Evolutionary conservation across 1,140 invertebrate species (phyloP), one percentile per base, ranked within the genome.

Genomic region (Oedothorax gibbosus): DNA sequence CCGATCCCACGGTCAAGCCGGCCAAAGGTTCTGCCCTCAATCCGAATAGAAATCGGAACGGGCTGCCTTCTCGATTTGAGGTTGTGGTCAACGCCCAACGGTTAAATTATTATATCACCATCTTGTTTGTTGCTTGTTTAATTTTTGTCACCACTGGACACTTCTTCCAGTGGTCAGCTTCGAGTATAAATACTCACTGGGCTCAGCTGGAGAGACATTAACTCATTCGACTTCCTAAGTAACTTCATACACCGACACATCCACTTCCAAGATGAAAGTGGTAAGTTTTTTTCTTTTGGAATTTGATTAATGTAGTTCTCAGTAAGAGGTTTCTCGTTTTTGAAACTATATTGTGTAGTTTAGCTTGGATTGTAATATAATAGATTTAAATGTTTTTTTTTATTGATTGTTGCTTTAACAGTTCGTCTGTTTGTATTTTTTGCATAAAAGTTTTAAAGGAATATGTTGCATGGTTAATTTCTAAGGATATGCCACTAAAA

Each of bases 21-120:
- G 56, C 68, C 77, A 79, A 68, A 79, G 77, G 64, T 79, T 66
- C 11, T 79, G 77, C 62, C 77, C 77, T 79, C 77, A 68, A 79
- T 79, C 64, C 62, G 50, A 35, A 35, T 2, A 10, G 18, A 49
- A 56, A 54, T 66, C 64, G 50, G 60, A 64, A 64, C 57, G 53
- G 21, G 12, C 35, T 50, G 49, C 68, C 12, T 15, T 14, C 21
- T 49, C 68, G 77, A 65, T 79, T 77, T 79, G 50, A 10, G 60
- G 11, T 66, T 66, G 57, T 54, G 60, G 77, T 68, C 50, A 18
- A 79, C 77, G 77, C 77, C 77, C 64, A 68, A 54, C 62, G 64
- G 35, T 57, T 51, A 53, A 75, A 75, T 75, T 75, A 73, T 73
- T 56, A 60, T 75, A 75, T 73, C 53, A 73, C 57, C 35, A 35